Evolutionary conservation across 1,140 invertebrate species (phyloP).

Genomic region (Drosophila persimilis): DNA sequence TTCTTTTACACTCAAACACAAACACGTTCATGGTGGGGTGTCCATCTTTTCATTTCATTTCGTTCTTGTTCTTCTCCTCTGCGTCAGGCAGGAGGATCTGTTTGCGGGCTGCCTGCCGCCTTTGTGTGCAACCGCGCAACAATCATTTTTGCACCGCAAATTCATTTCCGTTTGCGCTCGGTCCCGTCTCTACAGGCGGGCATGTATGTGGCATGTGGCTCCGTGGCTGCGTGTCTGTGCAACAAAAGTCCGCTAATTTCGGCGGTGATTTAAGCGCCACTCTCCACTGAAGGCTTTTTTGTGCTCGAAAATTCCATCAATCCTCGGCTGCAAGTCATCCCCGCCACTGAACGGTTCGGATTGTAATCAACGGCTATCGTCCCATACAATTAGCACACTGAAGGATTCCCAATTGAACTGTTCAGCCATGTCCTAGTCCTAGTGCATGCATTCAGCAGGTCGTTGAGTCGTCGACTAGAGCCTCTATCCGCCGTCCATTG

Average conservation of each 20-base stretch:
- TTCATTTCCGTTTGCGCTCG: conserved; percentile 69
- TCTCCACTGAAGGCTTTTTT: conserved; percentile 17
- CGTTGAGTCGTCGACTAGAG: too few relatives aligned
- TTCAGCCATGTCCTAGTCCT: background rate
- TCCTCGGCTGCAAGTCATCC: conserved; percentile 1
- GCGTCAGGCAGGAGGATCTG: conserved; percentile 4
- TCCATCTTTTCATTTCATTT: conserved; percentile 60
- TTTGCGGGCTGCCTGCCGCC: conserved; percentile 26
- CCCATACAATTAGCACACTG: too few relatives aligned
- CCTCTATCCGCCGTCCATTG: too few relatives aligned
- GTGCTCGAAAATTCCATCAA: conserved; percentile 52
- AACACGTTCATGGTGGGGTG: conserved; percentile 1
- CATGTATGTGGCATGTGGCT: conserved; percentile 2
- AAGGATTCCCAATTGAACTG: conserved; percentile 16
- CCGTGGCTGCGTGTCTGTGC: conserved; percentile 25
- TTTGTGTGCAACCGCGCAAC: conserved; percentile 75
- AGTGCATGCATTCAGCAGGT: too few relatives aligned
- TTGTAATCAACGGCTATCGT: too few relatives aligned
- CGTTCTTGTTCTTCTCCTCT: conserved; percentile 25
- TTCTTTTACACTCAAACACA: conserved; percentile 35
- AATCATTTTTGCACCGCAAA: conserved; percentile 77
- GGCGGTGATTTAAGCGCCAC: conserved; percentile 45
- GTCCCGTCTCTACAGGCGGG: conserved; percentile 11
- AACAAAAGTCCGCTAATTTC: conserved; percentile 66
- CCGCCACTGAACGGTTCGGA: background rate